Evolutionary conservation across 2,113 vertebrate species (phyloP).

Genomic region (Neodon shergylaensis): DNA sequence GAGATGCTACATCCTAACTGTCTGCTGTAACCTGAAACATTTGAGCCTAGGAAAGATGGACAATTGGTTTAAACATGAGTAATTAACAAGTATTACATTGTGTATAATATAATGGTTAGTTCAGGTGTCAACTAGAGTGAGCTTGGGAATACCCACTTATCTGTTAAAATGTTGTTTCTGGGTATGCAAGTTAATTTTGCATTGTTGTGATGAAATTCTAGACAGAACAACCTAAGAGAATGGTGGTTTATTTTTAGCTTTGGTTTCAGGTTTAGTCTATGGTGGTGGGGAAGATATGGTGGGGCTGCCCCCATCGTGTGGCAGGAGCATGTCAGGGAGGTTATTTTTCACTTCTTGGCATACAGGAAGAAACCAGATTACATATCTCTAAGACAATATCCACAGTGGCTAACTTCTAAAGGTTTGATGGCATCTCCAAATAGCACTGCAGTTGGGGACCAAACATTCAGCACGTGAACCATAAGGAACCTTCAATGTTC

Average conservation of each 20-base stretch:
- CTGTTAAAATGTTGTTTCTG: background rate
- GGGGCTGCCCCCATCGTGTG: background rate
- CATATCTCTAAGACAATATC: background rate
- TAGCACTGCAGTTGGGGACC: background rate
- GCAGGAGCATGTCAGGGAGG: too few species aligned
- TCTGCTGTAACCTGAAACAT: background rate
- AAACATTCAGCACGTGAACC: background rate
- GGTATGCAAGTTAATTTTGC: background rate
- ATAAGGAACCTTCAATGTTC: background rate
- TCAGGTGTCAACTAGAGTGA: background rate
- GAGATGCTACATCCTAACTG: fast-evolving
- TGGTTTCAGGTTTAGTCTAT: background rate
- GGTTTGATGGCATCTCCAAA: background rate
- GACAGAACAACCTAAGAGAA: background rate
- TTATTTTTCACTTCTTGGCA: background rate
- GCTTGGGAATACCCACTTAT: background rate
- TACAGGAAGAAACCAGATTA: background rate
- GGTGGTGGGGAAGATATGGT: background rate
- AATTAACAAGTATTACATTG: background rate
- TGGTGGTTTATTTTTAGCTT: background rate
- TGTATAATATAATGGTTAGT: background rate
- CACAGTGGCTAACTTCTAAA: background rate
- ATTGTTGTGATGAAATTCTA: background rate
- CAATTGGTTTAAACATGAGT: background rate
- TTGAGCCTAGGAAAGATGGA: background rate